A percentile compares a stretch with the other conserved stretches of the same genome.
Conservation (phyloP, 1,140 invertebrate genomes). For the Physella acuta region DNA sequence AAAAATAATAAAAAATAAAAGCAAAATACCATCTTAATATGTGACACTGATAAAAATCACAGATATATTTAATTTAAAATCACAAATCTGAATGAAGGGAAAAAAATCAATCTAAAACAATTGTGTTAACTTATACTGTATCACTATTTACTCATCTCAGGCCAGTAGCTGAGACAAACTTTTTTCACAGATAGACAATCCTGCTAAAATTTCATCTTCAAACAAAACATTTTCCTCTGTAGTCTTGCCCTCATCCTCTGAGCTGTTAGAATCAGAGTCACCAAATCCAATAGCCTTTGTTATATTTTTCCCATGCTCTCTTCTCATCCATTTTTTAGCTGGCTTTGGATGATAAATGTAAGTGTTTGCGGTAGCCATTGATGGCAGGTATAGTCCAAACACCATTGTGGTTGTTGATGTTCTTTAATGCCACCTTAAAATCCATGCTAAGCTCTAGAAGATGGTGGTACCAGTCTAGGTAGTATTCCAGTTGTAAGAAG, state of each 20-base stretch:
- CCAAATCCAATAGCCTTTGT: conserved; percentile 35
- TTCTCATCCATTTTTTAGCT: conserved; percentile 39
- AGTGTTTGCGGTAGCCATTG: conserved; percentile 88
- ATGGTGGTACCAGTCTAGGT: conserved; percentile 87
- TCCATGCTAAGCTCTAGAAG: conserved; percentile 71
- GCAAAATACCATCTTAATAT: no score
- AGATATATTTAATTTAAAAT: no score
- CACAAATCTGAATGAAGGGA: no score
- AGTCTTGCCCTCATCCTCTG: conserved; percentile 27
- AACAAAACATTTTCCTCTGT: conserved; percentile 40
- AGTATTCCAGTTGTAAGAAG: conserved; percentile 87
- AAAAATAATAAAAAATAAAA: no score
- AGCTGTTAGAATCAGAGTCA: conserved; percentile 36
- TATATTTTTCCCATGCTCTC: conserved; percentile 28
- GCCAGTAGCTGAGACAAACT: conserved; percentile 97
- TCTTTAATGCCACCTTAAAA: conserved; percentile 71
- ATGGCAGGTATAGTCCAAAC: conserved; percentile 93
- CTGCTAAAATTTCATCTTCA: conserved; percentile 80
- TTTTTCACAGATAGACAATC: conserved; percentile 87
- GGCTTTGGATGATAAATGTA: conserved; percentile 90
- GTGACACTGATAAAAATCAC: no score
- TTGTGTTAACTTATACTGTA: no score
- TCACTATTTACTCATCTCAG: conserved; percentile 60
- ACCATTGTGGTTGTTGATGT: conserved; percentile 94
- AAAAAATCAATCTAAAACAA: no score